Base-by-base conservation (phyloP, 35 echinoderm and acorn worm genomes). In the Apostichopus californicus region DNA sequence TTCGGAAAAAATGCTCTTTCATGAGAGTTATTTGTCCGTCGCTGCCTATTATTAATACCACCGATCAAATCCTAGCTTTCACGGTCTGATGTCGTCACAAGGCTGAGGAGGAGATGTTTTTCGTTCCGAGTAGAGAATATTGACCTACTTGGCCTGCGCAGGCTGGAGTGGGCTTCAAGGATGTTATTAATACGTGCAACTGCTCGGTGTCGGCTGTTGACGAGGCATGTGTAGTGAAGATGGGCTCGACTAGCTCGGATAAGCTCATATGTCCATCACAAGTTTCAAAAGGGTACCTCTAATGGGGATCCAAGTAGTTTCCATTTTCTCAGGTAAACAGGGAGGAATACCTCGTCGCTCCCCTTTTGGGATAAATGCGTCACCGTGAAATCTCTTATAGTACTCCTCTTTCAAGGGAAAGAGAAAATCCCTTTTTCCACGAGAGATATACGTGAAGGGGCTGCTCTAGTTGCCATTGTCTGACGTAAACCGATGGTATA, bases 221-320 rank as follows among this genome's bases (percentile, higher is more conserved):
- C 9, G 52, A 17, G 15, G 52, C 80, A 54, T 56, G 17, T 55
- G 80, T 55, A 53, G 52, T 83, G 80, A n/a, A 55, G 8, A 55
- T 7, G 34, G 55, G 80, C 24, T n/a, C 34, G 80, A 46, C 34
- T 46, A 46, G 34, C 34, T 46, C 34, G 52, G 80, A 68, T 34
- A 25, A 83, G 46, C 80, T 83, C 80, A 55, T 83, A 83, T 83
- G 80, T 83, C 80, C 34, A 13, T 15, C 28, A 55, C 80, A 55
- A 83, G 13, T 83, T 55, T 56, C 8, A 14, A 5, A 83, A 5
- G 25, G 80, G 14, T n/a, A 18, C 46, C 80, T 83, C 17, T 55
- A 17, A 13, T n/a, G 18, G 52, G 80, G 80, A 56, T 53, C 14
- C 24, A 55, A 34, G 55, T 9, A 55, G 25, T 83, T 83, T 55